Conservation (phyloP, 2,888 invertebrate genomes). For the Aelia acuminata region DNA sequence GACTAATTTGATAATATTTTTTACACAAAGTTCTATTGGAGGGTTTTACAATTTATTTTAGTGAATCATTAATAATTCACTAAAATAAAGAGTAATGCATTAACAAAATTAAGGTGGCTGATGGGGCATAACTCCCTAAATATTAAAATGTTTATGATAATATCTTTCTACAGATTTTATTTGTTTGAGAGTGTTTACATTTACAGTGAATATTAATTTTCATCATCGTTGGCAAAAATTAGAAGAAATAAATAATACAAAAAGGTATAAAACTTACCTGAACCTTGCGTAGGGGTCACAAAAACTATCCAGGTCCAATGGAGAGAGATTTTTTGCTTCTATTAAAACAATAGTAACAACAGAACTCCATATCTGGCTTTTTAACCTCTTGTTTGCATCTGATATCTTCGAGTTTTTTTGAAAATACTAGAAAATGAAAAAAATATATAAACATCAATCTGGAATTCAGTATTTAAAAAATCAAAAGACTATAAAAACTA, state of each 20-base stretch:
- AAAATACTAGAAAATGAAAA: constrained; percentile 77
- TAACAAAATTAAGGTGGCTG: too few species aligned
- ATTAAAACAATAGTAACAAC: constrained; percentile 97
- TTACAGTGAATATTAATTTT: neutral
- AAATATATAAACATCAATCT: neutral
- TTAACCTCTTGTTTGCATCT: constrained; percentile 86
- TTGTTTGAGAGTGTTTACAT: neutral
- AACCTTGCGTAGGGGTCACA: constrained; percentile 97
- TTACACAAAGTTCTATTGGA: too few species aligned
- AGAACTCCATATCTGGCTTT: constrained; percentile 97
- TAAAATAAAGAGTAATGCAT: too few species aligned
- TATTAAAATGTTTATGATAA: too few species aligned
- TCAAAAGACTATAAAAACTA: neutral
- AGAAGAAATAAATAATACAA: neutral
- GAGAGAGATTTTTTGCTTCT: constrained; percentile 91
- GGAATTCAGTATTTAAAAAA: neutral
- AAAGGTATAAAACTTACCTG: constrained; percentile 74
- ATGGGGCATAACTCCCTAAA: too few species aligned
- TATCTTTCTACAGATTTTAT: too few species aligned
- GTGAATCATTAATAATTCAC: too few species aligned
- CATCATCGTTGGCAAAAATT: neutral
- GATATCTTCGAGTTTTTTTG: constrained; percentile 82
- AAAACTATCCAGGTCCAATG: constrained; percentile 89
- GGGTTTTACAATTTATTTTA: too few species aligned
- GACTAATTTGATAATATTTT: neutral